Percentiles rank a stretch among this genome's conserved stretches.
Conservation (phyloP, 1,140 invertebrate species). For the Polyergus mexicanus region DNA sequence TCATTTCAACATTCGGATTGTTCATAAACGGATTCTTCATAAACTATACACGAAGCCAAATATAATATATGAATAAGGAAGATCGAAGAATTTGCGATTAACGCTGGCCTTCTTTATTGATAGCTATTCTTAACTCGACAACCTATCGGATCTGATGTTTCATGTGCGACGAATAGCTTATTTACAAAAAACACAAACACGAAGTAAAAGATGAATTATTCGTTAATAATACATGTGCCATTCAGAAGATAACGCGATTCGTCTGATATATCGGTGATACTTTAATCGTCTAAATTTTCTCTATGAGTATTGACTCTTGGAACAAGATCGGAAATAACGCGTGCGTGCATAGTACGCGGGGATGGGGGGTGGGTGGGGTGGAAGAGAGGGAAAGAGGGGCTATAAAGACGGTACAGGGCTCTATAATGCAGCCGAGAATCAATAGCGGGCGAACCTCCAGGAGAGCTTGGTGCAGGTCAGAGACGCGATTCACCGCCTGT, state of each 20-base stretch:
- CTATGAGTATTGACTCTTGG: slow-evolving; percentile 20
- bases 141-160: background rate
- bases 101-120: background rate
- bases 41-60: background rate
- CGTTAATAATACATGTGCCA: background rate
- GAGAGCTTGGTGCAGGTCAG: slow-evolving; percentile 67
- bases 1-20: slow-evolving; percentile 19
- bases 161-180: background rate
- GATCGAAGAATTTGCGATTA: background rate
- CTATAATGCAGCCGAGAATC: slow-evolving; percentile 62
- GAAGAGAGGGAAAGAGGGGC: slow-evolving; percentile 24
- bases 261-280: background rate
- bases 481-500: slow-evolving; percentile 27
- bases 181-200: background rate
- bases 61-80: background rate
- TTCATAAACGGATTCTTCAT: background rate
- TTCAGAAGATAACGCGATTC: background rate
- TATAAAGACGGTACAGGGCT: slow-evolving; percentile 37
- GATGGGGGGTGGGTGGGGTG: no score
- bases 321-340: slow-evolving; percentile 59
- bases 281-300: slow-evolving; percentile 42
- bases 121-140: background rate
- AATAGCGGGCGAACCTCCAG: slow-evolving; percentile 65
- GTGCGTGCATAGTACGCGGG: background rate
- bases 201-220: background rate